Conservation (phyloP, 1,140 invertebrate genomes). For the Rhopalosiphum maidis region DNA sequence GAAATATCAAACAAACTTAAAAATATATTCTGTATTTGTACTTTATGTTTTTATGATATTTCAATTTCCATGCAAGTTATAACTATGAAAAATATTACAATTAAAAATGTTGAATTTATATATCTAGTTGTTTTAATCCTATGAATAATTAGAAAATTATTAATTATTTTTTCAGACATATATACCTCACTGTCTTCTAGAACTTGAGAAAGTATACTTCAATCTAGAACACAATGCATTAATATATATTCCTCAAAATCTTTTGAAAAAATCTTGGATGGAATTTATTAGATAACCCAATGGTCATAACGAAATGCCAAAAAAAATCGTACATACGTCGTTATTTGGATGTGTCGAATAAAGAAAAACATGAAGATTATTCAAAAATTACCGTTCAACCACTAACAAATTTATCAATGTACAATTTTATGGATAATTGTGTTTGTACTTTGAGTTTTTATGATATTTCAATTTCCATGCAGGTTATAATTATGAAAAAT, state of each 20-base stretch:
- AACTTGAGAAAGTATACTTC: neutral
- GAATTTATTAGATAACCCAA: neutral
- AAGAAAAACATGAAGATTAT: neutral
- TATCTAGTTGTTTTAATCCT: neutral
- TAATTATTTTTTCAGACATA: conserved; percentile 6
- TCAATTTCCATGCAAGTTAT: no score
- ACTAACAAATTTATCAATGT: neutral
- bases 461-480: no score
- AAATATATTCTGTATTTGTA: no score
- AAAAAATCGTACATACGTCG: neutral
- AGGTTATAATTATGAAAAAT: no score
- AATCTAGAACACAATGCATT: neutral
- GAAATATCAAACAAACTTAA: no score
- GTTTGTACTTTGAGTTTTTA: no score
- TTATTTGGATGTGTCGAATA: neutral
- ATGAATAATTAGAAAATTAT: neutral
- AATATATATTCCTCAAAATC: neutral
- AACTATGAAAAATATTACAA: no score
- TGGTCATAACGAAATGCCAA: neutral
- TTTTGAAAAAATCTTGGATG: neutral
- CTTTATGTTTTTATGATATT: no score
- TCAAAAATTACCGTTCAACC: neutral
- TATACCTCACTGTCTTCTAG: neutral
- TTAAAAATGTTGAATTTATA: neutral
- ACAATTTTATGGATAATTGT: neutral